These are phyloP conservation scores for Brenthis hecate DNA, from an alignment of 2,888 invertebrate species.

Conservation along the genomic window DNA sequence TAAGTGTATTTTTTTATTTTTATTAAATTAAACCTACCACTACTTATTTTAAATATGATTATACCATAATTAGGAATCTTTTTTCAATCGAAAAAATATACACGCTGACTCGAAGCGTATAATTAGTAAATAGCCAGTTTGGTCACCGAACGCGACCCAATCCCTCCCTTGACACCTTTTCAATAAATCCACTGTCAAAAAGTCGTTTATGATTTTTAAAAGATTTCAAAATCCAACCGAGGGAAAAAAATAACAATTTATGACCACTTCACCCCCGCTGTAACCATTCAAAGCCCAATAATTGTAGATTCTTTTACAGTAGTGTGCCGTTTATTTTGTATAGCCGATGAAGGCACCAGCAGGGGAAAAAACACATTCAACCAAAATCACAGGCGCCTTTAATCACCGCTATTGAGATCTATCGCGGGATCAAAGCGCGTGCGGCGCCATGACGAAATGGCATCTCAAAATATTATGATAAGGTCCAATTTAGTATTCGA, in stretches of 20 bases:
- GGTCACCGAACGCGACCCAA: constrained; percentile 57
- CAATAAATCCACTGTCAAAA: constrained; percentile 66
- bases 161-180: constrained; percentile 62
- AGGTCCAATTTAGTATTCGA: constrained; percentile 62
- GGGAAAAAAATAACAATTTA: constrained; percentile 76
- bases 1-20: background rate
- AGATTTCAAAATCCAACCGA: constrained; percentile 65
- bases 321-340: constrained; percentile 79
- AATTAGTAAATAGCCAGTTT: constrained; percentile 68
- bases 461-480: constrained; percentile 70
- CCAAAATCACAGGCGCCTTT: constrained; percentile 82
- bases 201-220: constrained; percentile 75
- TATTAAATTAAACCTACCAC: background rate
- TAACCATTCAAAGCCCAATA: constrained; percentile 80
- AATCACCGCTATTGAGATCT: constrained; percentile 83
- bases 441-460: constrained; percentile 66
- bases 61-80: background rate
- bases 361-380: constrained; percentile 77
- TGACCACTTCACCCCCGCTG: constrained; percentile 81
- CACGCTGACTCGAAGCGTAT: constrained; percentile 50
- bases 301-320: constrained; percentile 83
- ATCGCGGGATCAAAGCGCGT: constrained; percentile 77
- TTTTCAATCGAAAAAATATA: constrained; percentile 10
- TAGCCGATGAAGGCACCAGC: constrained; percentile 71
- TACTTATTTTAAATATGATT: background rate